phyloP scores from a whole-genome alignment of 2,888 invertebrate genomes.

The Pseudolycoriella hygida region DNA sequence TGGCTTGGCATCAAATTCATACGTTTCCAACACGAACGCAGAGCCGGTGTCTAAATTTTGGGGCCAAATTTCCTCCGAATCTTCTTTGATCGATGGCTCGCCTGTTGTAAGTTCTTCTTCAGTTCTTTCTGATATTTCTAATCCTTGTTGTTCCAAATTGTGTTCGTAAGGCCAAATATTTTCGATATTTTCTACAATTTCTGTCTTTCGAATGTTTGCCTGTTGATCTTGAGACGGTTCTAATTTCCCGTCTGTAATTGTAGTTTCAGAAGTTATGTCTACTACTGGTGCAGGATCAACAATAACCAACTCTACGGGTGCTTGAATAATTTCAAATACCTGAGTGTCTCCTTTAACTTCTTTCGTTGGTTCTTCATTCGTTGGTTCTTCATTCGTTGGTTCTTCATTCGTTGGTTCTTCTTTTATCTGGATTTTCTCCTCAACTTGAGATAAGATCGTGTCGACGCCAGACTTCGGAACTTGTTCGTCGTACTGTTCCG shows the following conservation, averaged over 20 bases:
- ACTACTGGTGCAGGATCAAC: conserved; percentile 23
- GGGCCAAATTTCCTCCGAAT: conserved; percentile 20
- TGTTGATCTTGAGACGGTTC: not conserved
- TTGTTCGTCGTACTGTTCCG: conserved; percentile 6
- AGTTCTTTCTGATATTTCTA: conserved; percentile 11
- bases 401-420: not conserved
- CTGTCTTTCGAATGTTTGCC: conserved; percentile 6
- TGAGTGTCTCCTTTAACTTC: conserved; percentile 16
- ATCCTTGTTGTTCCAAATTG: conserved; percentile 10
- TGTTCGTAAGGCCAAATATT: conserved; percentile 27
- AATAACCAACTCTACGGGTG: conserved; percentile 26
- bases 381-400: not conserved
- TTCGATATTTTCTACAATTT: conserved; percentile 15
- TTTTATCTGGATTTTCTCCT: not conserved
- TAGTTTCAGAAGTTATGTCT: conserved; percentile 10
- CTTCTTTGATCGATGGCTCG: conserved; percentile 5
- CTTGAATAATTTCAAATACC: conserved; percentile 29
- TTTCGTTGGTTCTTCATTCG: not conserved
- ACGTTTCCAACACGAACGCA: conserved; percentile 18
- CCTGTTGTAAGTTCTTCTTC: conserved; percentile 6
- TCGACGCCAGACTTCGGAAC: not conserved
- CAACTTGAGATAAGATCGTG: not conserved
- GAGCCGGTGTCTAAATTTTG: conserved; percentile 22
- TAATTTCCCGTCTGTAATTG: conserved; percentile 10
- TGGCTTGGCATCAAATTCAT: conserved; percentile 17